phyloP scores from a whole-genome alignment of 2,113 vertebrate species.

The Elaphurus davidianus region DNA sequence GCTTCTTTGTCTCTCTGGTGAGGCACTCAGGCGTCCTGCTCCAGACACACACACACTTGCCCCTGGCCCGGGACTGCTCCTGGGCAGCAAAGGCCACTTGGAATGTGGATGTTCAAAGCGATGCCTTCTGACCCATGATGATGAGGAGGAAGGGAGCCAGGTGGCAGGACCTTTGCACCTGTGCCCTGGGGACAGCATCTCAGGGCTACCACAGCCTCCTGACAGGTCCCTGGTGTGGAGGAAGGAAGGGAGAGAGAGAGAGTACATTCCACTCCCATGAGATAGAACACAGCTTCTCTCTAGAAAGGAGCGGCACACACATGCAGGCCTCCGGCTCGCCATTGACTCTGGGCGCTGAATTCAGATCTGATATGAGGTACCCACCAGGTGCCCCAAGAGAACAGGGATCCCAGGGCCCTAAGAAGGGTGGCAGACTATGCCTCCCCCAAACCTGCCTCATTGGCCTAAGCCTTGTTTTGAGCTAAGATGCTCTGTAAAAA shows the following conservation, averaged over 20 bases:
- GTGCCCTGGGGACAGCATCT: neutral
- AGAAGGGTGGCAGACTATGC: neutral
- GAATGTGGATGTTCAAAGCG: neutral
- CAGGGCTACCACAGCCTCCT: neutral
- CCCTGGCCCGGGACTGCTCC: accelerated
- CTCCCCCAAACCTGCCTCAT: neutral
- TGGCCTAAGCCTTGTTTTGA: neutral
- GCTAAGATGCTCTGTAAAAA: neutral
- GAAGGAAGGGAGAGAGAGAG: neutral
- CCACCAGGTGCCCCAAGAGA: neutral
- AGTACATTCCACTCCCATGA: neutral
- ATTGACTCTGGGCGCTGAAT: neutral
- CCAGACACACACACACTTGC: neutral
- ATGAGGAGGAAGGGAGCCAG: neutral
- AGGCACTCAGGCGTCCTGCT: neutral
- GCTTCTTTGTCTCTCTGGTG: neutral
- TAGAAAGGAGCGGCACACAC: neutral
- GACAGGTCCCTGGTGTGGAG: neutral
- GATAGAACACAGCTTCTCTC: neutral
- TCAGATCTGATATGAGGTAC: neutral
- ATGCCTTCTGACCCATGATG: constrained; percentile 11
- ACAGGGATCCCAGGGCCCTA: neutral
- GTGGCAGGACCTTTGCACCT: constrained; percentile 37
- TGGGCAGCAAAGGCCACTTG: neutral
- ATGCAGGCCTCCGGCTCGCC: accelerated